Evolutionary conservation across 1,140 invertebrate species (phyloP), one percentile per base, ranked within the genome.

Genomic region (Akabosia matsudoensis): DNA sequence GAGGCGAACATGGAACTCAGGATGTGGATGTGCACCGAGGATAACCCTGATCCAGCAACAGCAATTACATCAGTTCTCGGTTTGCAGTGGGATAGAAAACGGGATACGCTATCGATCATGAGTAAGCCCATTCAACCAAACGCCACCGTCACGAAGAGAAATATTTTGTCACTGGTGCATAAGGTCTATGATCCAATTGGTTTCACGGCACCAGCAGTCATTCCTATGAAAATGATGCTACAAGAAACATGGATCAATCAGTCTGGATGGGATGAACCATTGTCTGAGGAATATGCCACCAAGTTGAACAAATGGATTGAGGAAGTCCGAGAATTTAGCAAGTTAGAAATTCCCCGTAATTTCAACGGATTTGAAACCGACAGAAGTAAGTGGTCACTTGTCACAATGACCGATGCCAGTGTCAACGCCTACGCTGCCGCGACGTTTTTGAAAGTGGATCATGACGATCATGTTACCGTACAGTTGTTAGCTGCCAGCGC

Each of bases 331-430:
- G 61, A 67, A 45, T 70, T 83, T 31, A 54, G 45, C 14, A 28
- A 79, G 51, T 79, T 83, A 34, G 67, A 76, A 73, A 79, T 83
- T 54, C 78, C 81, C 22, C 56, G 82, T 74, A 22, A 75, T 80
- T 72, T 30, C 30, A 24, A 74, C 37, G 24, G 67, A 31, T 30
- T 82, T 1, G 84, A 83, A 75, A 81, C 81, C 45, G 83, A 85
- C 77, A 83, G 83, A 2, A 83, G 80, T 54, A 61, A 80, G 56
- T 75, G 61, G 30, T 80, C 77, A 13, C 84, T 82, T 72, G 83
- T 76, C 14, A 80, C 82, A 16, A 79, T 70, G 24, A 30, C 82
- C 1, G 85, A 83, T 78, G 13, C 81, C 26, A 77, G 81, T 0
- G 64, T n/a, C 1, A 73, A 80, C 79, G 1, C 79, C 76, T 7